phyloP scores from a whole-genome alignment of 2,113 vertebrate genomes.

The Mobula birostris region DNA sequence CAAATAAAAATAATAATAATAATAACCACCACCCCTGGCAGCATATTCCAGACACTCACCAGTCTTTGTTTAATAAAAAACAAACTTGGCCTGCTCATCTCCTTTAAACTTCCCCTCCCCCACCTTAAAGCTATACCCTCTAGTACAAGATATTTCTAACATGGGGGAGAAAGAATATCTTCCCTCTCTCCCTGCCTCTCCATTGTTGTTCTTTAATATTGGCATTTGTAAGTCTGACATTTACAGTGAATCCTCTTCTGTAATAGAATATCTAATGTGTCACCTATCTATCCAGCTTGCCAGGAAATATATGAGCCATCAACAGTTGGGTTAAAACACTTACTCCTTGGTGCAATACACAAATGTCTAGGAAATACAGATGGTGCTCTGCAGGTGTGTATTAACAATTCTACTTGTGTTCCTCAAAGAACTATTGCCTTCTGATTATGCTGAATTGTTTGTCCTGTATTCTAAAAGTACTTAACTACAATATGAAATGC shows the following conservation, averaged over 20 bases:
- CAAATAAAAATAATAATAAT: too few species aligned
- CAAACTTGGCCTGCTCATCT: too few species aligned
- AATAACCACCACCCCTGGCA: too few species aligned
- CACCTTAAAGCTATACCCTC: too few species aligned
- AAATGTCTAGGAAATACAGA: constrained; percentile 91
- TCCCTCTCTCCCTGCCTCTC: neutral
- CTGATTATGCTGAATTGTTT: neutral
- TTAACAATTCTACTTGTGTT: neutral
- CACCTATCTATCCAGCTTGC: constrained; percentile 62
- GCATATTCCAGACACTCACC: too few species aligned
- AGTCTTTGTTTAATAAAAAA: too few species aligned
- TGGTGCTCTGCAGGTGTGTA: constrained; percentile 78
- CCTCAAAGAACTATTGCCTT: neutral
- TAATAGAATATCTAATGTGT: neutral
- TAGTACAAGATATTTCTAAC: too few species aligned
- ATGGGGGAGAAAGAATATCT: too few species aligned
- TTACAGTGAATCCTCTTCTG: neutral
- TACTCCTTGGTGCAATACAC: constrained; percentile 93
- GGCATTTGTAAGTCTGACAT: neutral
- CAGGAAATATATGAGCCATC: constrained; percentile 78
- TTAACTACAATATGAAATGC: neutral
- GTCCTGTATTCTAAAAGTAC: neutral
- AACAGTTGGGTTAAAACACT: constrained; percentile 75
- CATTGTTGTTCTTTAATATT: neutral
- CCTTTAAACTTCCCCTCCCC: too few species aligned